Evolutionary conservation across 2,113 vertebrate species (phyloP), one percentile per base, ranked within the genome.

Genomic region (Anas platyrhynchos): DNA sequence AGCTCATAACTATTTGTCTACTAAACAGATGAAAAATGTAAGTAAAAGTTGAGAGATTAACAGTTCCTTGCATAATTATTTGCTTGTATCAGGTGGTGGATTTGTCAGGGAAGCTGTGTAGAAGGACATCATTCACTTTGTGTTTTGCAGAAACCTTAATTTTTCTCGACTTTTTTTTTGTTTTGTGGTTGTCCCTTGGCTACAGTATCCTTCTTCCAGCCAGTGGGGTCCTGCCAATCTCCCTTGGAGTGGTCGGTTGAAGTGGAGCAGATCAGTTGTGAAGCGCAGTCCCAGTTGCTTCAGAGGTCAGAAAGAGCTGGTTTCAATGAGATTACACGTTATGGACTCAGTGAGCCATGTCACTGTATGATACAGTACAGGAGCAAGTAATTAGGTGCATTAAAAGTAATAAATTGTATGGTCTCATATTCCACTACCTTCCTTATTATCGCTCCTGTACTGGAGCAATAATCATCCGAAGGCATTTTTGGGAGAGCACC

Each of bases 21-120:
- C 25, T 48, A 29, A 23, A 36, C 72, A 0, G 0, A 11, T 9
- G 17, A 12, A 52, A 44, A 21, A 44, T 44, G 11, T 18, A 44
- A 69, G 25, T 23, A 11, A 56, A 25, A 82, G 72, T n/a, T 31
- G 52, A 61, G 50, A 59, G 29, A 31, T 65, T 22, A 43, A 6
- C 43, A 72, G 43, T 46, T 79, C 29, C 29, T 50, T 75, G 22
- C 36, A 7, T 11, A 31, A n/a, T 3, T 18, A 0, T 26, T 59
- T 55, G 22, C 75, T 69, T 52, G 20, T 31, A 65, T 48, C 48
- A 52, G 18, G 50, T 29, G 38, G 5, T 86, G 56, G 25, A 11
- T 59, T 77, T 56, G 61, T 34, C 79, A 43, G 11, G 31, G n/a
- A 46, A 56, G 44, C 52, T 75, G 17, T 31, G 16, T 8, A 34